Conservation (phyloP, 2,797 vertebrate species). For the Miichthys miiuy region DNA sequence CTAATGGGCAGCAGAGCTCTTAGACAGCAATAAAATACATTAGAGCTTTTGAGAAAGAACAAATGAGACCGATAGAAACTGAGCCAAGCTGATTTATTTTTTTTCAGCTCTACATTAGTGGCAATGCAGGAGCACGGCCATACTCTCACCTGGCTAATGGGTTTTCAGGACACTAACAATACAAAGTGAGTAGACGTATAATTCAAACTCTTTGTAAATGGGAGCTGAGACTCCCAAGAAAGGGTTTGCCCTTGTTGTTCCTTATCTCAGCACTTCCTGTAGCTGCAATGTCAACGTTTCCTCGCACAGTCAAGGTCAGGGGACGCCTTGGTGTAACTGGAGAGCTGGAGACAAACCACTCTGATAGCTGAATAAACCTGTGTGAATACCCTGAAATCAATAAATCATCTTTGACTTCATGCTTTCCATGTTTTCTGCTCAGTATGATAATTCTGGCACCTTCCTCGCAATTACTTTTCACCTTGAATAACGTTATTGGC, state of each 20-base stretch:
- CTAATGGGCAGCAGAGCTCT: constrained; percentile 51
- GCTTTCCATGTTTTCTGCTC: background rate
- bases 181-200: constrained; percentile 27
- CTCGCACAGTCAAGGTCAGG: constrained; percentile 33
- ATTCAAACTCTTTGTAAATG: constrained; percentile 36
- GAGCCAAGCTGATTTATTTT: constrained; percentile 13
- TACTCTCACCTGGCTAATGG: constrained; percentile 55
- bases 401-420: background rate
- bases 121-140: constrained; percentile 2
- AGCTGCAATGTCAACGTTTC: constrained; percentile 43
- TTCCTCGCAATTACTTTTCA: constrained; percentile 29
- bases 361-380: background rate
- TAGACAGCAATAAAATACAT: constrained; percentile 54
- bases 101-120: constrained; percentile 34
- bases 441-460: background rate
- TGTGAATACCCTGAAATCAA: constrained; percentile 2
- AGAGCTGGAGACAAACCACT: background rate
- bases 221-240: background rate
- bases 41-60: constrained; percentile 39
- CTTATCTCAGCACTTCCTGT: constrained; percentile 33
- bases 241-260: constrained; percentile 19
- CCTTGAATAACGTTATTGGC: constrained; percentile 32
- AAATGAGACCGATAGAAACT: constrained; percentile 35
- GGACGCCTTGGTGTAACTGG: background rate
- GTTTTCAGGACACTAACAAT: constrained; percentile 34